A percentile compares a stretch with the other conserved stretches of the same genome.
phyloP scores from a whole-genome alignment of 2,888 invertebrate genomes.

The Desoria tigrina region DNA sequence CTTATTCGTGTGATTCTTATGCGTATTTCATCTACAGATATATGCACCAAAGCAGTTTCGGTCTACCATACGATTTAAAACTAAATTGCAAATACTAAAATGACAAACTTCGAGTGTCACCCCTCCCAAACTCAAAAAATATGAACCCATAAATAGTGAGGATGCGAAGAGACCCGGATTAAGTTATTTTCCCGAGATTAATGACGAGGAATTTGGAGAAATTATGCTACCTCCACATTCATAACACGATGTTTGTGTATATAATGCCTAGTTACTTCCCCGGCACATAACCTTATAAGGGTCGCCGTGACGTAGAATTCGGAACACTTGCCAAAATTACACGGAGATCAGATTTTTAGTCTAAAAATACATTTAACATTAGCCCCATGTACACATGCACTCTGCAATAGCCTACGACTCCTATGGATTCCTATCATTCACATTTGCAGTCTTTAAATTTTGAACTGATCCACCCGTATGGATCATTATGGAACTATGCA shows the following conservation, averaged over 20 bases:
- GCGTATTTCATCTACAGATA: no score
- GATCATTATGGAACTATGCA: not conserved
- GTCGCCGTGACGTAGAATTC: slow-evolving; percentile 46
- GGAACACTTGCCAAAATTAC: slow-evolving; percentile 52
- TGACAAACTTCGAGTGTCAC: no score
- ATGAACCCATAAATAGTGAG: no score
- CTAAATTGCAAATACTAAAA: no score
- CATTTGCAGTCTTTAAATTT: not conserved
- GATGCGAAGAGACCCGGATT: no score
- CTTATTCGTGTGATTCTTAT: no score
- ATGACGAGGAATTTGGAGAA: slow-evolving; percentile 4
- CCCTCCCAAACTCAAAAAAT: no score
- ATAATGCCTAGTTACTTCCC: slow-evolving; percentile 1
- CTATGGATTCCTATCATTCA: slow-evolving; percentile 1
- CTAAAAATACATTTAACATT: slow-evolving; percentile 45
- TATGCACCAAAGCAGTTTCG: no score
- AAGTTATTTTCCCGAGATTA: not conserved
- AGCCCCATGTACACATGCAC: not conserved
- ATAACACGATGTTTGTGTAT: slow-evolving; percentile 3
- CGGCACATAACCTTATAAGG: slow-evolving; percentile 50
- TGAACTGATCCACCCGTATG: not conserved
- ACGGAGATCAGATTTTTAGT: slow-evolving; percentile 51
- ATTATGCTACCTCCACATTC: no score
- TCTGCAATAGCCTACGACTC: not conserved
- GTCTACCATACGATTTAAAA: no score